phyloP scores from a whole-genome alignment of 1,140 invertebrate species.

The Drosophila murphyi region DNA sequence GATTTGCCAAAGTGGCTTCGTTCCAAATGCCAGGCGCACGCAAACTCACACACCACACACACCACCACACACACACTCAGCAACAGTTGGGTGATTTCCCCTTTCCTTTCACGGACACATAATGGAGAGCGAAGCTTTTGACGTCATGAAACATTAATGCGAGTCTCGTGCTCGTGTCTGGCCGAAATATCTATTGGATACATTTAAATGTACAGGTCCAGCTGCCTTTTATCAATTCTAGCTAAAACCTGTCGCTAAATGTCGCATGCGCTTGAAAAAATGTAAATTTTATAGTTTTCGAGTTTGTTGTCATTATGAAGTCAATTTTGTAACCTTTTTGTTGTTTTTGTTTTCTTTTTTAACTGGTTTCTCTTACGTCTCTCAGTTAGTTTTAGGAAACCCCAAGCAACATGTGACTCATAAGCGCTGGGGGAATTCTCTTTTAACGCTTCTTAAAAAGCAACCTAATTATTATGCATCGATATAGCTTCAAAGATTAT shows the following conservation, averaged over 20 bases:
- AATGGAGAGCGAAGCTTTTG: constrained; percentile 49
- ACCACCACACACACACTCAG: constrained; percentile 23
- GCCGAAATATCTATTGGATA: constrained; percentile 14
- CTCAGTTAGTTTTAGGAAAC: constrained; percentile 1
- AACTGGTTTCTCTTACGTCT: background rate
- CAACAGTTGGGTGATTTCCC: constrained; percentile 66
- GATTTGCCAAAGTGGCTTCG: constrained; percentile 83
- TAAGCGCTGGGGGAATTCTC: constrained; percentile 7
- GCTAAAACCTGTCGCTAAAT: constrained; percentile 19
- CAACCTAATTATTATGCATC: background rate
- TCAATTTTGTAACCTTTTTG: constrained; percentile 8
- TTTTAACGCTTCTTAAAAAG: background rate
- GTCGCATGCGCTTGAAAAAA: background rate
- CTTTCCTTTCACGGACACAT: background rate
- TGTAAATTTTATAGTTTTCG: background rate
- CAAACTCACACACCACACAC: constrained; percentile 10
- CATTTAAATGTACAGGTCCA: constrained; percentile 6
- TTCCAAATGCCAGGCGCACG: constrained; percentile 78
- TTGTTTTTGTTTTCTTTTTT: background rate
- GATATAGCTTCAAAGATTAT: background rate
- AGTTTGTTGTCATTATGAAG: background rate
- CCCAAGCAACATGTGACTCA: constrained; percentile 4
- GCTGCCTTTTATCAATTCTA: background rate
- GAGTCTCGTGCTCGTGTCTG: constrained; percentile 42
- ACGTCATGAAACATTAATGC: constrained; percentile 49